A percentile compares a stretch with the other conserved stretches of the same genome.
These are phyloP conservation scores for Bombus pyrosoma DNA, from an alignment of 1,140 invertebrate genomes.

Conservation along the genomic window DNA sequence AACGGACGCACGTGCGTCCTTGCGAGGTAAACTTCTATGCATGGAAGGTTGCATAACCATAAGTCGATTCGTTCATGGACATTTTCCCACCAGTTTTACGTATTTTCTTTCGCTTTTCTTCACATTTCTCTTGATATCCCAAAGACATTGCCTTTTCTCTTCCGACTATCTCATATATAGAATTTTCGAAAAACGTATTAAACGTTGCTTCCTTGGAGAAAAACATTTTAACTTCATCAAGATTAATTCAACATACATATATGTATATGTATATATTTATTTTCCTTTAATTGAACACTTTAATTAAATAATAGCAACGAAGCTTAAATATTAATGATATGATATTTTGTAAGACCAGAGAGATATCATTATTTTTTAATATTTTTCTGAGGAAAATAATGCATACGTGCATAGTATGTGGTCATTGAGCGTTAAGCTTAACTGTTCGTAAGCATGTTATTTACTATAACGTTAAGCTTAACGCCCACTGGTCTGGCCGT, in stretches of 20 bases:
- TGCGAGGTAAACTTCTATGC: conserved; percentile 57
- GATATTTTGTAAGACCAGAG: background rate
- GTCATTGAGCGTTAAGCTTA: background rate
- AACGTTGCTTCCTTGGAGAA: too few species aligned
- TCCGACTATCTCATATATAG: background rate
- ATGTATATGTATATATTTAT: background rate
- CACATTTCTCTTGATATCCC: background rate
- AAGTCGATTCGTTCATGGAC: conserved; percentile 36
- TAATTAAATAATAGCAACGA: background rate
- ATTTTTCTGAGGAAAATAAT: background rate
- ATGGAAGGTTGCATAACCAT: conserved; percentile 53
- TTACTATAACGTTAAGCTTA: background rate
- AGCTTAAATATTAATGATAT: background rate
- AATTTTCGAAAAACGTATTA: background rate
- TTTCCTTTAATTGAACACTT: background rate
- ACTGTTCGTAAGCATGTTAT: background rate
- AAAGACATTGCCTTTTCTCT: background rate
- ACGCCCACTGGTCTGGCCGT: background rate
- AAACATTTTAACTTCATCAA: background rate
- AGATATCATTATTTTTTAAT: background rate
- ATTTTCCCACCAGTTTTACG: conserved; percentile 28
- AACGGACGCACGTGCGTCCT: conserved; percentile 60
- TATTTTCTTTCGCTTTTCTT: conserved; percentile 19
- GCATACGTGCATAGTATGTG: background rate
- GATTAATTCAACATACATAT: background rate